phyloP scores from a whole-genome alignment of 2,113 vertebrate genomes.

The Pterocles orientalis region DNA sequence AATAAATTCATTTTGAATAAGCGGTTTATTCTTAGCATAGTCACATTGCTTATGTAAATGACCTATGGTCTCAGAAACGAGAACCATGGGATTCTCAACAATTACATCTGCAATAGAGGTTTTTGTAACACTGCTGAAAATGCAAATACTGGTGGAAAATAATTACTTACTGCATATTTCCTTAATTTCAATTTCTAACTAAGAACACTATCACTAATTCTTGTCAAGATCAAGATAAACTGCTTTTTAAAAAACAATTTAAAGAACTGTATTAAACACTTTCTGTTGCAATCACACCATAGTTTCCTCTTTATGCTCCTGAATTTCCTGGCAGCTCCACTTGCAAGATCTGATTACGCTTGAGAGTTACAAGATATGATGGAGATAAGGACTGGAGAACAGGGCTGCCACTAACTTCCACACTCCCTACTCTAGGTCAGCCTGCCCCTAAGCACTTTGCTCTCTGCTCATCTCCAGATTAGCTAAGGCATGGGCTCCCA shows the following conservation, averaged over 20 bases:
- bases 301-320: not conserved
- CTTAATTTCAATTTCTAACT: not conserved
- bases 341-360: not conserved
- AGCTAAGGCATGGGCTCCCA: not conserved
- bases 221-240: not conserved
- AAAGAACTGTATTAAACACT: not conserved
- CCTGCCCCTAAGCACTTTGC: rapidly evolving
- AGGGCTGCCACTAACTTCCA: not conserved
- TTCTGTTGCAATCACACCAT: not conserved
- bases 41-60: not conserved
- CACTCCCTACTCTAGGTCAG: rapidly evolving
- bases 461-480: rapidly evolving
- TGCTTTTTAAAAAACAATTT: not conserved
- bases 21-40: not conserved
- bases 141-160: not conserved
- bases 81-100: not conserved
- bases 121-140: not conserved
- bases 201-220: not conserved
- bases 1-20: not conserved
- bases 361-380: not conserved
- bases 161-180: not conserved
- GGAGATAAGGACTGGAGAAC: not conserved
- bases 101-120: not conserved
- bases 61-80: not conserved
- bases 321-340: not conserved